These are phyloP conservation scores for Cassiopea andromeda DNA, from an alignment of 30 jellyfish, hydroid and myxozoan species.

Conservation along the genomic window DNA sequence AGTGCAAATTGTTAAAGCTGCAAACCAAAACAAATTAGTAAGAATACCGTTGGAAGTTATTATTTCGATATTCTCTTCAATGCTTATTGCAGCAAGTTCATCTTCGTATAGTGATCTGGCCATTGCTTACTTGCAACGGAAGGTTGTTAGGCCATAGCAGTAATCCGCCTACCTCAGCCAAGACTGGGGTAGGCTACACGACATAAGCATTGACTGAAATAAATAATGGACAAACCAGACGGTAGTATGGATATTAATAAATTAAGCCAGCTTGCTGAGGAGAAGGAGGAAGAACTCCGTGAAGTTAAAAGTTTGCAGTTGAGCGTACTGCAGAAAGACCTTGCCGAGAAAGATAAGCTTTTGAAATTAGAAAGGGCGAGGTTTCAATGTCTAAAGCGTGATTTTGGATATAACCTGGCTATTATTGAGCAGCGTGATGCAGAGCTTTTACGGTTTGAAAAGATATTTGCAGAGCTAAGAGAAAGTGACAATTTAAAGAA, in stretches of 20 bases:
- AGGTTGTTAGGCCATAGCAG: no score
- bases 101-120: no score
- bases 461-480: slow-evolving; percentile 41
- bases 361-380: slow-evolving; percentile 70
- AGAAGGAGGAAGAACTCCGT: slow-evolving; percentile 79
- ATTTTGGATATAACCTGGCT: slow-evolving; percentile 75
- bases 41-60: no score
- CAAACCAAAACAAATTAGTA: no score
- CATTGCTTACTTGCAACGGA: no score
- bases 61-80: no score
- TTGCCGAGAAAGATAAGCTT: slow-evolving; percentile 67
- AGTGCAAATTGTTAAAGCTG: no score
- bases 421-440: slow-evolving; percentile 78
- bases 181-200: not conserved
- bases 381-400: slow-evolving; percentile 64
- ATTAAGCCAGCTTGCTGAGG: slow-evolving; percentile 61
- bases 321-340: slow-evolving; percentile 42
- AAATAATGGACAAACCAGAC: not conserved
- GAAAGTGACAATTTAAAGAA: slow-evolving; percentile 30
- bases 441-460: slow-evolving; percentile 73
- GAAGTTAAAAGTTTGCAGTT: slow-evolving; percentile 48
- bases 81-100: no score
- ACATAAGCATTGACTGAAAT: no score
- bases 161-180: not conserved
- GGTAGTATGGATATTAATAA: slow-evolving; percentile 1